A percentile compares a stretch with the other conserved stretches of the same genome.
These are phyloP conservation scores for Azemiops feae DNA, from an alignment of 2,113 vertebrate species.

Conservation along the genomic window DNA sequence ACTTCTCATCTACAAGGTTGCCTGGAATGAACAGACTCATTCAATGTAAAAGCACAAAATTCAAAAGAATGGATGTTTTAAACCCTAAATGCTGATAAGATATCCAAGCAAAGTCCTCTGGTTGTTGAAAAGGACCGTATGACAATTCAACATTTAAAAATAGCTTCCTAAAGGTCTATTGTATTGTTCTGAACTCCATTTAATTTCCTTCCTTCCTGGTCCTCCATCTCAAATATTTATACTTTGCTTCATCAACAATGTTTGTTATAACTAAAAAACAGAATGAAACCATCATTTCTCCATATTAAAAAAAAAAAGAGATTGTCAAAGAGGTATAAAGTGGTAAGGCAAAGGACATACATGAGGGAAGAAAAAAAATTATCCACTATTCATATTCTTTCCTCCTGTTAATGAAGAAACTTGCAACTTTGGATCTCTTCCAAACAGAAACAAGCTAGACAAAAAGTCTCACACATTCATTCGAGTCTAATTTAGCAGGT, in stretches of 20 bases:
- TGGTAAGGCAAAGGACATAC: background rate
- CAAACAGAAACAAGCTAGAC: background rate
- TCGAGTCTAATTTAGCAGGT: background rate
- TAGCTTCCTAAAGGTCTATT: background rate
- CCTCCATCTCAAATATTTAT: background rate
- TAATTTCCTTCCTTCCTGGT: background rate
- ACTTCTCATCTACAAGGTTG: background rate
- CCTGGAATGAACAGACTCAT: background rate
- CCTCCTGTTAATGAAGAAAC: background rate
- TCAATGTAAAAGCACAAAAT: background rate
- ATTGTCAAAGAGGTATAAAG: background rate
- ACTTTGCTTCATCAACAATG: background rate
- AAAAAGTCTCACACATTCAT: background rate
- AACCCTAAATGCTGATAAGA: background rate
- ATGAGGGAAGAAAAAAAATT: background rate
- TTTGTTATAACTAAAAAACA: background rate
- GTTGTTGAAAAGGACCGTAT: background rate
- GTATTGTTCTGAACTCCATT: background rate
- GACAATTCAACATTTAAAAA: too few relatives aligned
- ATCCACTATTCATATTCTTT: background rate
- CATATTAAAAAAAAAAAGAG: background rate
- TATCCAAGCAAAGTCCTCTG: background rate
- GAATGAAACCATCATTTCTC: background rate
- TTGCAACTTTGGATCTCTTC: background rate
- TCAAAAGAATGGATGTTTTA: background rate